These are phyloP conservation scores for Rhinoderma darwinii DNA, from an alignment of 2,113 vertebrate species.

Conservation along the genomic window DNA sequence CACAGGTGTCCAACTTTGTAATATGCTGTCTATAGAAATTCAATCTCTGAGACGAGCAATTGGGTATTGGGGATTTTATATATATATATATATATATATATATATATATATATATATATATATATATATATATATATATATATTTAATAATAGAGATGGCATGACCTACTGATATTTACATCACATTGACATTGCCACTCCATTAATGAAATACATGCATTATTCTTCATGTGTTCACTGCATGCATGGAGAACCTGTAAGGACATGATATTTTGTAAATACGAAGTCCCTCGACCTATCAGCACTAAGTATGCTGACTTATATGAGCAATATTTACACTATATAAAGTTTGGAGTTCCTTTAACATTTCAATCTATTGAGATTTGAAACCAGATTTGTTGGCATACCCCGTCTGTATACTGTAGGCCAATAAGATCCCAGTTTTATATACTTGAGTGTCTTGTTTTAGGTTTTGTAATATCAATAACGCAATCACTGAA, in stretches of 20 bases:
- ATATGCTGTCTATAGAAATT: neutral
- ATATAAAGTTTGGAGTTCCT: neutral
- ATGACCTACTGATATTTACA: neutral
- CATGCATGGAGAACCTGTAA: neutral
- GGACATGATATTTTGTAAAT: neutral
- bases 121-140: neutral
- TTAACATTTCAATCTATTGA: neutral
- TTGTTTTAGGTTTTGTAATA: neutral
- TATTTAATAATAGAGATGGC: neutral
- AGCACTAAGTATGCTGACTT: neutral
- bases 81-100: neutral
- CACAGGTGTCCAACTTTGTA: neutral
- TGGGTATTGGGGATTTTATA: neutral
- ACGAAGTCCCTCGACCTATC: neutral
- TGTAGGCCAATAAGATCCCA: neutral
- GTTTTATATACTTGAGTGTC: neutral
- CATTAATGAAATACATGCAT: neutral
- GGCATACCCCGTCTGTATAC: neutral
- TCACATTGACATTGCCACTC: neutral
- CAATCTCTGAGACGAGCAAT: neutral
- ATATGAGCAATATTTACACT: neutral
- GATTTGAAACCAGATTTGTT: neutral
- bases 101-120: neutral
- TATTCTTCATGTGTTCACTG: neutral
- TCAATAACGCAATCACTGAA: neutral